Evolutionary conservation across 2,797 vertebrate genomes (phyloP), one percentile per base, ranked within the genome.

Genomic region (Alca torda): DNA sequence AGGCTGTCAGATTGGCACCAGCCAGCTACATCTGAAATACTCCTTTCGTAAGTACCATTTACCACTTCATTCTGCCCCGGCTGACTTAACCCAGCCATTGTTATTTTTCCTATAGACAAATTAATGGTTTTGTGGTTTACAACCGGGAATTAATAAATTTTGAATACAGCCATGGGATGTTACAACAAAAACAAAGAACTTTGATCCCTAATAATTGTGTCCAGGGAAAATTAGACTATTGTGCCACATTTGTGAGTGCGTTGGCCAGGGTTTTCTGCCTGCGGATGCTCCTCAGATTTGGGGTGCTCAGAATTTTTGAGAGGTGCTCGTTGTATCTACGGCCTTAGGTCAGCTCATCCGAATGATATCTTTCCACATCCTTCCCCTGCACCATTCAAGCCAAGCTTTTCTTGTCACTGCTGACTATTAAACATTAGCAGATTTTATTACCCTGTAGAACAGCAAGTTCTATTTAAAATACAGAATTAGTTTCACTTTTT

Each of bases 401-500:
- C 51, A n/a, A 41, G 37, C 50, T 78, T 74, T 65, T 39, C 56
- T 59, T 9, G 8, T 57, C 37, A 2, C 61, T 4, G n/a, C 78
- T 33, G 48, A 7, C 48, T 78, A 11, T 69, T 91, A 63, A 50
- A 23, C 33, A 15, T 45, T 5, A 60, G 75, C 46, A 84, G 76
- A 24, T 87, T 80, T 70, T 53, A 87, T 72, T 72, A 54, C 69
- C 61, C 54, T 24, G 37, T 59, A 46, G 87, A 95, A 86, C 87
- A 60, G 1, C 5, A 70, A 77, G 82, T 68, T 93, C 61, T 56
- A 1, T 59, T 93, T 63, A 46, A 87, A 85, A 75, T 59, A 35
- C 73, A 72, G 33, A 39, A 93, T 78, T 37, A 85, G 20, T 90
- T 94, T 68, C 63, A 68, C 68, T 94, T 88, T 79, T 64, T 54